These are phyloP conservation scores for Caenorhabditis sulstoni DNA, from an alignment of 2,888 invertebrate genomes.

Conservation along the genomic window DNA sequence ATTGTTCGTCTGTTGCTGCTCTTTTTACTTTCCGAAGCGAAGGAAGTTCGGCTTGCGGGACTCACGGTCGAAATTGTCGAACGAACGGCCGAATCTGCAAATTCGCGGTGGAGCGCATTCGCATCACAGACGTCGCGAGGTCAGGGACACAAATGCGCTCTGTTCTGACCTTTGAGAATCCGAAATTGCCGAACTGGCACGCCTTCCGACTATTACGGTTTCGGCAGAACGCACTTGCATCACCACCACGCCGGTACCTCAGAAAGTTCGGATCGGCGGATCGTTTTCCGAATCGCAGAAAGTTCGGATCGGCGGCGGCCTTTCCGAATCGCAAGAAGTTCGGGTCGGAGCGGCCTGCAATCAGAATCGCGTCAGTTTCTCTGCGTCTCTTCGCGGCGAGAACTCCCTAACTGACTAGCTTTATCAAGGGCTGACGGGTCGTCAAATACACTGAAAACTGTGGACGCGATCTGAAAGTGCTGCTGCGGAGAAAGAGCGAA, in stretches of 20 bases:
- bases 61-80: slow-evolving; percentile 72
- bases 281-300: slow-evolving; percentile 78
- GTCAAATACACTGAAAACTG: slow-evolving; percentile 45
- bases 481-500: not conserved
- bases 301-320: slow-evolving; percentile 76
- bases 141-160: slow-evolving; percentile 2
- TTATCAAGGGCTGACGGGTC: slow-evolving; percentile 30
- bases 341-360: slow-evolving; percentile 72
- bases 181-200: too few species aligned
- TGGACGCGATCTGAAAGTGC: not conserved
- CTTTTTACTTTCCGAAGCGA: slow-evolving; percentile 72
- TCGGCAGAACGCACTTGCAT: slow-evolving; percentile 6
- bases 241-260: slow-evolving; percentile 41
- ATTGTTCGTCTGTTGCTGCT: slow-evolving; percentile 16
- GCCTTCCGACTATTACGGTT: not conserved
- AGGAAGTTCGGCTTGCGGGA: slow-evolving; percentile 77
- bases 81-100: slow-evolving; percentile 70
- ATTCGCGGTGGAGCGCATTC: slow-evolving; percentile 14
- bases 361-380: not conserved
- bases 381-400: not conserved
- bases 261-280: slow-evolving; percentile 76
- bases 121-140: not conserved
- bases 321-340: slow-evolving; percentile 78
- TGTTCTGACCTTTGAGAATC: not conserved
- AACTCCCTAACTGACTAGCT: slow-evolving; percentile 47